Evolutionary conservation across 2,888 invertebrate species (phyloP).

Genomic region (Dioctria rufipes): DNA sequence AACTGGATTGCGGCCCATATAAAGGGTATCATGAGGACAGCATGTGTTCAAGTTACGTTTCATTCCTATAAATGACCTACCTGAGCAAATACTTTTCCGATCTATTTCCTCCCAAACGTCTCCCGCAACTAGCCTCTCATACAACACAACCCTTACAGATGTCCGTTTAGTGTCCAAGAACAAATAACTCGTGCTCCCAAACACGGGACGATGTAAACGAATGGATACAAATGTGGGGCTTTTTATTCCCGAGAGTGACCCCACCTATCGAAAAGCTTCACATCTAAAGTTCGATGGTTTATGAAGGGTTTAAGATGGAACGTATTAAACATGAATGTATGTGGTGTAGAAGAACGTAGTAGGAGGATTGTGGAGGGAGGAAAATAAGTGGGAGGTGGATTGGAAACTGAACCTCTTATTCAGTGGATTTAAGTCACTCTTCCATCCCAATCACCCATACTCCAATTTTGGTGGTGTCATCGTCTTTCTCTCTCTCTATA

Average conservation of each 20-base stretch:
- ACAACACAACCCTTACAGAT: conserved; percentile 48
- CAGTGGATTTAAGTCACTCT: conserved; percentile 28
- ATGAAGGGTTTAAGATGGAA: conserved; percentile 57
- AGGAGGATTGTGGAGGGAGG: too few species aligned
- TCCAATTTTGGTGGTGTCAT: background rate
- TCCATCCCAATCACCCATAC: conserved; percentile 32
- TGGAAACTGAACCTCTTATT: background rate
- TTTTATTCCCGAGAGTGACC: conserved; percentile 54
- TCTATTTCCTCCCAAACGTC: background rate
- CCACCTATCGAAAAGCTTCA: conserved; percentile 23
- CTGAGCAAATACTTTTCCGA: conserved; percentile 50
- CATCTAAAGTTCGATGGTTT: conserved; percentile 58
- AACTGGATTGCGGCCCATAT: conserved; percentile 46
- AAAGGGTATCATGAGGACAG: conserved; percentile 50
- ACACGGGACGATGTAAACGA: conserved; percentile 41
- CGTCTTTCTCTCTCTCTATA: background rate
- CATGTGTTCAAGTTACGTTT: conserved; percentile 53
- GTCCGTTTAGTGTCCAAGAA: conserved; percentile 54
- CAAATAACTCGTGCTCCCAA: conserved; percentile 54
- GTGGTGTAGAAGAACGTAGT: background rate
- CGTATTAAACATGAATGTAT: conserved; percentile 55
- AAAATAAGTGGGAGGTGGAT: background rate
- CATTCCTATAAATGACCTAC: conserved; percentile 53
- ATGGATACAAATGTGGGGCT: conserved; percentile 52
- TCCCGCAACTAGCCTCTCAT: background rate